phyloP scores from a whole-genome alignment of 2,797 vertebrate species.

The Peromyscus attwateri region DNA sequence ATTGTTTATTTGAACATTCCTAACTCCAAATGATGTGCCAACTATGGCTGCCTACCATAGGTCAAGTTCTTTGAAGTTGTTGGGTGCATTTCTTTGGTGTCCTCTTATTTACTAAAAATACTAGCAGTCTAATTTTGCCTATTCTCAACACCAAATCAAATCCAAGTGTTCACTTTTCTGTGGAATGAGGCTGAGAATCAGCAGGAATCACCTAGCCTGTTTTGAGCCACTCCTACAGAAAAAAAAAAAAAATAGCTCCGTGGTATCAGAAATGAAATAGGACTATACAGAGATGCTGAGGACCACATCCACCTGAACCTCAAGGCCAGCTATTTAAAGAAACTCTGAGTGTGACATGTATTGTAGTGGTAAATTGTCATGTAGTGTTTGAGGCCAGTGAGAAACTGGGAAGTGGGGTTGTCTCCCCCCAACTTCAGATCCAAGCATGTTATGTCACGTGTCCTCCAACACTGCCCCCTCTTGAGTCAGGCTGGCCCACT shows the following conservation, averaged over 20 bases:
- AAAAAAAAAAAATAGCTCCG: neutral
- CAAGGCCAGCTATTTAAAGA: neutral
- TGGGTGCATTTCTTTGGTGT: constrained; percentile 53
- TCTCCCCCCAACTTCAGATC: neutral
- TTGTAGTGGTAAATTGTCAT: neutral
- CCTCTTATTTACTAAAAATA: constrained; percentile 48
- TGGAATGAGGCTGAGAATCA: neutral
- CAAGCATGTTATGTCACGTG: neutral
- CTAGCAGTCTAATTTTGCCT: neutral
- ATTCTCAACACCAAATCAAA: neutral
- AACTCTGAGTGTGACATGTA: neutral
- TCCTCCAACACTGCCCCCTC: neutral
- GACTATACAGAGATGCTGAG: neutral
- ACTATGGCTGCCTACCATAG: constrained; percentile 55
- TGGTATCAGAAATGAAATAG: neutral
- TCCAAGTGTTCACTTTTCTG: constrained; percentile 7
- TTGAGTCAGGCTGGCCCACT: neutral
- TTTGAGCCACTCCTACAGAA: neutral
- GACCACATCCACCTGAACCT: neutral
- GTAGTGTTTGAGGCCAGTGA: neutral
- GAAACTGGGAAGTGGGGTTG: neutral
- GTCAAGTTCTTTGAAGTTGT: constrained; percentile 58
- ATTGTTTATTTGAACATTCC: constrained; percentile 71
- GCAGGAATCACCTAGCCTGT: neutral
- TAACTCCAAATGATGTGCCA: constrained; percentile 67